Base-by-base conservation (phyloP, 2,797 vertebrate genomes). In the Pangasius macronema region DNA sequence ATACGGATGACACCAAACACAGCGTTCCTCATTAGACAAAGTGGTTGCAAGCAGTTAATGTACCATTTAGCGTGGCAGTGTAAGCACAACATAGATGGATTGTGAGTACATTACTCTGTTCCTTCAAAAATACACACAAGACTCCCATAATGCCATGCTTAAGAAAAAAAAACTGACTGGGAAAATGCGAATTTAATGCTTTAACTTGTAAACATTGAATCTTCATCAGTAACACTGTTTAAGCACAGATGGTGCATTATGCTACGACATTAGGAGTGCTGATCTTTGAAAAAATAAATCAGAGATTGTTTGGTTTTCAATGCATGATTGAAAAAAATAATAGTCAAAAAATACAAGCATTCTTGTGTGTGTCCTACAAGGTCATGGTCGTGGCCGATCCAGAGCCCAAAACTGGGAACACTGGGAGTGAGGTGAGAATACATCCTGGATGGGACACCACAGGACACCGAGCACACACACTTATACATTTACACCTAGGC, bases 21-120 rank as follows among this genome's bases (percentile, higher is more conserved):
- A 57, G 27, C 63, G 55, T 86, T 46, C 51, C 79, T 73, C 86
- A 75, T 87, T 82, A 82, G 67, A 63, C 85, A 75, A 83, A 83
- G 42, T 83, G 30, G 13, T 11, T 51, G 16, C 27, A 3, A n/a
- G 80, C 80, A 63, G 42, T 83, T 61, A 75, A 20, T 73, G 22
- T 36, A 39, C 5, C 57, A 87, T 61, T 75, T 39, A 63, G 39
- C 20, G 5, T 39, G 30, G 14, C 51, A 18, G 51, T 39, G 20
- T 65, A 82, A 55, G 18, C 42, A 73, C 53, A 77, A 87, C 70
- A 68, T 63, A 77, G 77, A 72, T 30, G 10, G 70, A 27, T 83
- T 85, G 42, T 49, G 55, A 85, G 72, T 5, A 72, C 51, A 81
- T 65, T 39, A 59, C 67, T 14, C 51, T 42, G 76, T 70, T 57